phyloP scores from a whole-genome alignment of 1,140 invertebrate species.

The Lanistes nyassanus region DNA sequence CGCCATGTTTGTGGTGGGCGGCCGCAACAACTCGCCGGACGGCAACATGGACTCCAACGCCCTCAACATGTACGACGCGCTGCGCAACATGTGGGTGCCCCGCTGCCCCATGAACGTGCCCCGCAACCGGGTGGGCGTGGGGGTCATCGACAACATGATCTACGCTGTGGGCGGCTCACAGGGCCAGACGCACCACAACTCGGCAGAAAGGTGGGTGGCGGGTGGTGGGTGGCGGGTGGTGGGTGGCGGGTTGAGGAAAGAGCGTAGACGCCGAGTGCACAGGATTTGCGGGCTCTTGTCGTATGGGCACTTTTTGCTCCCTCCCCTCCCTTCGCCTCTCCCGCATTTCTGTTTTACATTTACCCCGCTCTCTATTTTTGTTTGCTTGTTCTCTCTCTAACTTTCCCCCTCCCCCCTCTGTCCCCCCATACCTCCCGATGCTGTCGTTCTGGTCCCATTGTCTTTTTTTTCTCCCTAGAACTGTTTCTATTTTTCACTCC shows the following conservation, averaged over 20 bases:
- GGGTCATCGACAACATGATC: slow-evolving; percentile 89
- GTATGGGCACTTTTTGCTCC: background rate
- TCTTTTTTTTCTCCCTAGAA: background rate
- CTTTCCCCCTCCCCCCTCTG: background rate
- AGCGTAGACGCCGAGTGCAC: background rate
- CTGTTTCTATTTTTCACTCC: slow-evolving; percentile 2
- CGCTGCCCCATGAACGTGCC: slow-evolving; percentile 79
- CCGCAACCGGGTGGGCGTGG: slow-evolving; percentile 87
- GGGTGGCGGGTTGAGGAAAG: background rate
- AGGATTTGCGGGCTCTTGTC: background rate
- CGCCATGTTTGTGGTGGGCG: slow-evolving; percentile 89
- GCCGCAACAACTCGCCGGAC: slow-evolving; percentile 84
- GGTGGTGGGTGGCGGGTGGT: too few species aligned
- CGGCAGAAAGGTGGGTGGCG: slow-evolving; percentile 83
- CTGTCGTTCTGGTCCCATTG: background rate
- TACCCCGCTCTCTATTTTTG: slow-evolving; percentile 1
- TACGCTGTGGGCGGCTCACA: slow-evolving; percentile 92
- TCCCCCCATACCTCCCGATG: background rate
- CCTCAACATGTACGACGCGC: slow-evolving; percentile 84
- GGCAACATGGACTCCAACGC: slow-evolving; percentile 80
- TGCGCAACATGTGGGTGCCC: slow-evolving; percentile 71
- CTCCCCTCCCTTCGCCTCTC: background rate
- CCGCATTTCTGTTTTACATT: background rate
- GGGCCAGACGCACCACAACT: slow-evolving; percentile 82
- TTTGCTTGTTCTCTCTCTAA: background rate